Percentiles rank a stretch among this genome's conserved stretches.
These are phyloP conservation scores for Crocallis elinguaria DNA, from an alignment of 2,888 invertebrate genomes.

Conservation along the genomic window DNA sequence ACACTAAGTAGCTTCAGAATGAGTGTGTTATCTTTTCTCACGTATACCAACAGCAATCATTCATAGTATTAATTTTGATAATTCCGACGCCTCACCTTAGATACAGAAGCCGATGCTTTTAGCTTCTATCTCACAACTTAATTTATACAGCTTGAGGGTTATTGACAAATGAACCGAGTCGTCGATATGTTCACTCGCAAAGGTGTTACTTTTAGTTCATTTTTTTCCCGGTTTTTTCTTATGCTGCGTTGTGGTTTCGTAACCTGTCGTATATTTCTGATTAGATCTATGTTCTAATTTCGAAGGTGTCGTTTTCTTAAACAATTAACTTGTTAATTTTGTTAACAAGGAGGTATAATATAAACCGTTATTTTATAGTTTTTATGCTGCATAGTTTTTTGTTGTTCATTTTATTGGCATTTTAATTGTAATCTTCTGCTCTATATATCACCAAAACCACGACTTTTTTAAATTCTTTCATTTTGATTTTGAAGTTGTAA, in stretches of 20 bases:
- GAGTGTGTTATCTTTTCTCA: slow-evolving; percentile 57
- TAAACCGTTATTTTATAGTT: slow-evolving; percentile 37
- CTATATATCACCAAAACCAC: neutral
- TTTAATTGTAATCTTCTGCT: neutral
- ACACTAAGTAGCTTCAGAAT: slow-evolving; percentile 47
- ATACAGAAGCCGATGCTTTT: slow-evolving; percentile 80
- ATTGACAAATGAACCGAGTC: slow-evolving; percentile 68
- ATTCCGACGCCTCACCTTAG: slow-evolving; percentile 69
- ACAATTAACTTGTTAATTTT: slow-evolving; percentile 57
- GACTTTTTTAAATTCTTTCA: neutral
- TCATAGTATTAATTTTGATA: slow-evolving; percentile 80
- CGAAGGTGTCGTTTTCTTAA: slow-evolving; percentile 50
- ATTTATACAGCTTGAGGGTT: slow-evolving; percentile 59
- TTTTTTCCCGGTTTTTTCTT: slow-evolving; percentile 47
- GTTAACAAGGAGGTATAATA: slow-evolving; percentile 46
- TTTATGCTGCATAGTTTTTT: slow-evolving; percentile 9
- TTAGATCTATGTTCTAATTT: slow-evolving; percentile 55
- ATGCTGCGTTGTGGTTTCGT: slow-evolving; percentile 41
- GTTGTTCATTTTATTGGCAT: neutral
- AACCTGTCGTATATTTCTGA: slow-evolving; percentile 60
- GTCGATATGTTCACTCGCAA: slow-evolving; percentile 55
- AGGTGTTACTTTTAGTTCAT: slow-evolving; percentile 58
- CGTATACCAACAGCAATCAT: slow-evolving; percentile 66
- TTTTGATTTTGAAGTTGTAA: slow-evolving; percentile 10
- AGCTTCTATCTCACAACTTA: slow-evolving; percentile 68